Evolutionary conservation across 2,113 vertebrate species (phyloP), one percentile per base, ranked within the genome.

Genomic region (Tachysurus fulvidraco): DNA sequence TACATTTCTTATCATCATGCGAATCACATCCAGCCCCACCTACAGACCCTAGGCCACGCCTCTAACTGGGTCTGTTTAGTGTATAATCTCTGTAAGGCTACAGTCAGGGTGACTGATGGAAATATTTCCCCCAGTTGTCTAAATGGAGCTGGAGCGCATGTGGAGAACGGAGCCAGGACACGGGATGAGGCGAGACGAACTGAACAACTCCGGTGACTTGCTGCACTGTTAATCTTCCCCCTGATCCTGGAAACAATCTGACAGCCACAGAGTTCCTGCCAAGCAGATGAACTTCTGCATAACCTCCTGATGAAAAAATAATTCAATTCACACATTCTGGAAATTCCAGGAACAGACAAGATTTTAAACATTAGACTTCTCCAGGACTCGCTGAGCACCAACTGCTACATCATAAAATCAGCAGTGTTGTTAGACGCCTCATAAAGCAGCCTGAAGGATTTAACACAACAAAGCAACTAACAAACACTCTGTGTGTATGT

Each of bases 231-330:
- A 64, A 85, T 77, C 83, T 64, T 85, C 55, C 25, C 73, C 69
- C 54, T 62, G 57, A 64, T 76, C 57, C 41, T 84, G 82, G 82
- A 83, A 83, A 83, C 69, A 76, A 52, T 77, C 83, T 52, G 83
- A 64, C 83, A 85, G 73, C 44, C 57, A 64, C 57, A 17, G n/a
- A n/a, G 71, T 13, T 50, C 83, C 73, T 85, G 84, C 71, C 73
- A 76, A 78, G 5, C 44, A 21, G 25, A 64, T 0, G 0, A 30
- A 54, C 59, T 25, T 77, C 44, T 85, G 17, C 25, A 77, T 73
- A 65, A 60, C 23, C 25, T 52, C 62, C n/a, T 59, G 3, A 41
- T 5, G 54, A 76, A 85, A 60, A 30, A 50, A 52, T 8, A 54
- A 52, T 28, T 16, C 10, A 50, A 54, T 25, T 13, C 21, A 76